Evolutionary conservation across 2,113 vertebrate species (phyloP), one percentile per base, ranked within the genome.

Genomic region (Mystacornis crossleyi): DNA sequence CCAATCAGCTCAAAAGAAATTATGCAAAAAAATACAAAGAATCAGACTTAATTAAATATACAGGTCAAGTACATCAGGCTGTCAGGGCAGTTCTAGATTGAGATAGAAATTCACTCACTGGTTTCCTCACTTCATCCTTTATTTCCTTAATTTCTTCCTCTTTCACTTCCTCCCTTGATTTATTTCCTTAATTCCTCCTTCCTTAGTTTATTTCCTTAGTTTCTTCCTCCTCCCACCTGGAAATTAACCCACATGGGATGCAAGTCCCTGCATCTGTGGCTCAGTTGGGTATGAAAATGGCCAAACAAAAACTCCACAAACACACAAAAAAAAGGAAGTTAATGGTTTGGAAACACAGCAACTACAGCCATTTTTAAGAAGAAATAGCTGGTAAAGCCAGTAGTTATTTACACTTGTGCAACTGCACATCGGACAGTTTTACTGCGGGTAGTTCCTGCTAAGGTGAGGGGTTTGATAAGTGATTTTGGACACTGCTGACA

Each of bases 311-410:
- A 54, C 65, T 60, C 65, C 86, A 70, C 16, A 45, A 50, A 23
- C 18, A 73, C 54, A 70, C n/a, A n/a, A n/a, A 31, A 90, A 54
- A 62, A 45, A 6, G 23, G 57, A 83, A 62, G 18, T 70, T 29
- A 66, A 85, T 53, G 60, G 55, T 89, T 89, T 95, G 90, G 87
- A 93, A 82, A 87, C 81, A 47, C 4, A 82, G 81, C 84, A 93
- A 66, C 78, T 73, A 24, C 62, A 77, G 33, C 29, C 45, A n/a
- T 38, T 73, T 79, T 45, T 18, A 93, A 65, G 74, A 82, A 57
- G 1, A 85, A 91, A 65, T 8, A 73, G 54, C 45, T 64, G 74
- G 61, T 36, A 57, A 88, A 81, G 14, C 31, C 29, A 61, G 11
- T 15, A 88, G 54, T 58, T 82, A 57, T 70, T 94, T 82, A 54